Evolutionary conservation across 2,113 vertebrate species (phyloP).

Genomic region (Okapia johnstoni): DNA sequence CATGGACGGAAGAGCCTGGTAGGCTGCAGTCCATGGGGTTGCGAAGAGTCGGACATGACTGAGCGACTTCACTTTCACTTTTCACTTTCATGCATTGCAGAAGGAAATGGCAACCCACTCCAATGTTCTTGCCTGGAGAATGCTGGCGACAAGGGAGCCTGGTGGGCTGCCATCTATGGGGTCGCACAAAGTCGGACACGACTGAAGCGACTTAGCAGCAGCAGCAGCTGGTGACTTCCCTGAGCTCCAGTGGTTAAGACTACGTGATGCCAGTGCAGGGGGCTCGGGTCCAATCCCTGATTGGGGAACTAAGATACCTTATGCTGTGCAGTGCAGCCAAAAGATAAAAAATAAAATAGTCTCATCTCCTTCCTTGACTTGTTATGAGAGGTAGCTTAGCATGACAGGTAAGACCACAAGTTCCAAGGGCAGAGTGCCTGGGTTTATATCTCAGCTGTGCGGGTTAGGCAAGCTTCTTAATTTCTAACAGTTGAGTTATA

Average conservation of each 20-base stretch:
- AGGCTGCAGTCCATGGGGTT: too few relatives aligned
- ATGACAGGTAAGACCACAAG: not conserved
- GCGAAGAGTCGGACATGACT: too few relatives aligned
- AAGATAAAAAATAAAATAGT: not conserved
- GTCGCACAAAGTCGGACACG: too few relatives aligned
- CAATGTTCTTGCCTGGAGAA: too few relatives aligned
- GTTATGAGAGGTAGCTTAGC: not conserved
- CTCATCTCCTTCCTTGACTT: not conserved
- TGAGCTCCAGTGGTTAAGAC: not conserved
- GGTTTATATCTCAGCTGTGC: not conserved
- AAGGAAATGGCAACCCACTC: too few relatives aligned
- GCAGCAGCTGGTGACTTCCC: not conserved
- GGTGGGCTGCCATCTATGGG: too few relatives aligned
- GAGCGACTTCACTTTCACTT: too few relatives aligned
- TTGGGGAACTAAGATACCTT: not conserved
- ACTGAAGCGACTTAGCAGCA: too few relatives aligned
- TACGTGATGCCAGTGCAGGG: not conserved
- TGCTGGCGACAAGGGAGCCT: too few relatives aligned
- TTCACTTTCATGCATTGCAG: too few relatives aligned
- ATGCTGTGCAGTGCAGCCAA: not conserved
- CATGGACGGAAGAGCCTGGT: too few relatives aligned
- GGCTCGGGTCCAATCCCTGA: fast-evolving
- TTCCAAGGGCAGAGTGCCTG: not conserved
- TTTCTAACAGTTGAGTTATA: not conserved
- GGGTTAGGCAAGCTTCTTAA: not conserved